A percentile compares a stretch with the other conserved stretches of the same genome.
phyloP scores from a whole-genome alignment of 1,140 invertebrate genomes.

The Bradysia coprophila region DNA sequence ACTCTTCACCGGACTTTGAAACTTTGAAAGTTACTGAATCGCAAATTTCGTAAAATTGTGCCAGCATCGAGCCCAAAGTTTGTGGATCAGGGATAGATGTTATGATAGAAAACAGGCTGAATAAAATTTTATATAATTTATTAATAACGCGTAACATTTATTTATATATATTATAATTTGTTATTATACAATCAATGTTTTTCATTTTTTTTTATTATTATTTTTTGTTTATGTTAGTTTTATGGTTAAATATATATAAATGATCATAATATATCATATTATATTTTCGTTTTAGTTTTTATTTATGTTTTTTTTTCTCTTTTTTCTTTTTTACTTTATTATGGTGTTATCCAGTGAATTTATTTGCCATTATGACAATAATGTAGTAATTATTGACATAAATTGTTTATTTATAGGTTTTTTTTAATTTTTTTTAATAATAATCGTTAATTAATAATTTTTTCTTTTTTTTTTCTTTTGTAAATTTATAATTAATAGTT shows the following conservation, averaged over 20 bases:
- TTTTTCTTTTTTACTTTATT: not conserved
- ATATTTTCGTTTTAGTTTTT: not conserved
- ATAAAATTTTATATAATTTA: constrained; percentile 9
- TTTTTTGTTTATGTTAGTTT: not conserved
- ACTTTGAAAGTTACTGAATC: too few species aligned
- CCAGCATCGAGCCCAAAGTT: too few species aligned
- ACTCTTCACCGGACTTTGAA: too few species aligned
- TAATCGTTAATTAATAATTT: constrained; percentile 16
- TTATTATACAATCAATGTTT: constrained; percentile 2
- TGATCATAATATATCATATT: not conserved
- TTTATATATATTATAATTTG: constrained; percentile 23
- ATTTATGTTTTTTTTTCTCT: not conserved
- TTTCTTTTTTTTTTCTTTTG: constrained; percentile 11
- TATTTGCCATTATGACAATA: not conserved
- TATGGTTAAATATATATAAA: not conserved
- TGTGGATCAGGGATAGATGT: too few species aligned
- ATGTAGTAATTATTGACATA: not conserved
- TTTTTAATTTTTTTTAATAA: constrained; percentile 4
- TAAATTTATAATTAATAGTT: constrained; percentile 11
- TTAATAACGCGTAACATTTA: constrained; percentile 27
- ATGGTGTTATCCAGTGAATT: constrained; percentile 2
- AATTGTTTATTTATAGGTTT: not conserved
- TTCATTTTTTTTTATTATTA: not conserved
- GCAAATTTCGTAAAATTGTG: too few species aligned
- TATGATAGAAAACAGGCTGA: not conserved